Evolutionary conservation across 2,113 vertebrate species (phyloP).

Genomic region (Macroglossus sobrinus): DNA sequence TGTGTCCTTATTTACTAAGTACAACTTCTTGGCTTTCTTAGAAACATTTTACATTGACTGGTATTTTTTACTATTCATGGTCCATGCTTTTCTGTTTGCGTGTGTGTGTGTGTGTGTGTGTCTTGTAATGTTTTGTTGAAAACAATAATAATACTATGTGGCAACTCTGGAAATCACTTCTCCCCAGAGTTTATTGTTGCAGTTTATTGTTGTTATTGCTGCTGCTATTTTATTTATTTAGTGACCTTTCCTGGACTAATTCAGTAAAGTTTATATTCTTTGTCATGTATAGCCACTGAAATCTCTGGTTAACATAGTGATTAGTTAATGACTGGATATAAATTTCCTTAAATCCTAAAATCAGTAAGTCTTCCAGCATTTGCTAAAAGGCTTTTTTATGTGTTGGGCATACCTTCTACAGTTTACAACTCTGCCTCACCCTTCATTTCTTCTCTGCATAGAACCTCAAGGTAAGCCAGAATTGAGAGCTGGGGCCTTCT

Average conservation of each 20-base stretch:
- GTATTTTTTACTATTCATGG: not conserved
- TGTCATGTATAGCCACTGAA: not conserved
- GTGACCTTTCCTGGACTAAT: not conserved
- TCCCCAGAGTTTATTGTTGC: not conserved
- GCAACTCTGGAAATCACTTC: not conserved
- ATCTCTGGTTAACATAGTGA: not conserved
- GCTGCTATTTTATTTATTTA: not conserved
- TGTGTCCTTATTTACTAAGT: not conserved
- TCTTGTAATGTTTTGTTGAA: not conserved
- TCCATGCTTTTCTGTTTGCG: not conserved
- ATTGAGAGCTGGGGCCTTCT: not conserved
- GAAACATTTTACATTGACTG: not conserved
- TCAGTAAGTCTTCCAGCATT: not conserved
- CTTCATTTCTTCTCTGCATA: not conserved
- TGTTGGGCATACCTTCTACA: not conserved
- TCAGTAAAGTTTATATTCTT: not conserved
- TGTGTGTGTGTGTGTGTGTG: not conserved
- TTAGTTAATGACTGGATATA: not conserved
- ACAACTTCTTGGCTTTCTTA: not conserved
- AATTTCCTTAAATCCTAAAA: not conserved
- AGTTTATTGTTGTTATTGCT: not conserved
- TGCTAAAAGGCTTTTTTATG: not conserved
- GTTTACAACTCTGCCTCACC: not conserved
- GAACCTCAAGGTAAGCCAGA: not conserved
- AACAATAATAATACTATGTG: not conserved